phyloP scores from a whole-genome alignment of 2,797 vertebrate genomes.

The Lepus oiostolus region DNA sequence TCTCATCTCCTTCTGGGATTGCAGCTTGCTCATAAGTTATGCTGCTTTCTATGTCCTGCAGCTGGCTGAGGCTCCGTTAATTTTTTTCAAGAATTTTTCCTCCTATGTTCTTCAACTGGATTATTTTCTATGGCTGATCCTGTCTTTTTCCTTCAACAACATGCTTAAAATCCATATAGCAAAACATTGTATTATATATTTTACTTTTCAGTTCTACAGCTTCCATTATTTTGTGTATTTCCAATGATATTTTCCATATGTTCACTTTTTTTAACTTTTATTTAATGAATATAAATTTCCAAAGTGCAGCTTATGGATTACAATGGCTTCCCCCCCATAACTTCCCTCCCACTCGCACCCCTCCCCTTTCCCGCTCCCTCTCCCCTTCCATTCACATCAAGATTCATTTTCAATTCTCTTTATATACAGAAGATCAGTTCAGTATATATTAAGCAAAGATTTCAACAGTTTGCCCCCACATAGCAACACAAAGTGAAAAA shows the following conservation, averaged over 20 bases:
- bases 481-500: too few species aligned
- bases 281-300: too few species aligned
- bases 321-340: too few species aligned
- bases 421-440: too few species aligned
- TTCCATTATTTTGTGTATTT: neutral
- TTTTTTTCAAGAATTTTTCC: neutral
- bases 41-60: neutral
- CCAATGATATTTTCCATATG: neutral
- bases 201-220: conserved; percentile 33
- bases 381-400: too few species aligned
- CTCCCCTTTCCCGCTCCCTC: too few species aligned
- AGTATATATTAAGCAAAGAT: too few species aligned
- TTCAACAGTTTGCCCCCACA: too few species aligned
- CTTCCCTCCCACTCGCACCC: too few species aligned
- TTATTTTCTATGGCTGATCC: neutral
- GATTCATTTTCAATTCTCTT: too few species aligned
- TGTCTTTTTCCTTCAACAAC: conserved; percentile 10
- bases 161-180: neutral
- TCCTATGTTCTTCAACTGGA: neutral
- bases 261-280: neutral
- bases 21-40: neutral
- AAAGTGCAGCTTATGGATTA: too few species aligned
- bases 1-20: neutral
- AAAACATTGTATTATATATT: neutral
- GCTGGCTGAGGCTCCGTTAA: neutral